Conservation (phyloP, 2,888 invertebrate species). For the Sipha maydis region DNA sequence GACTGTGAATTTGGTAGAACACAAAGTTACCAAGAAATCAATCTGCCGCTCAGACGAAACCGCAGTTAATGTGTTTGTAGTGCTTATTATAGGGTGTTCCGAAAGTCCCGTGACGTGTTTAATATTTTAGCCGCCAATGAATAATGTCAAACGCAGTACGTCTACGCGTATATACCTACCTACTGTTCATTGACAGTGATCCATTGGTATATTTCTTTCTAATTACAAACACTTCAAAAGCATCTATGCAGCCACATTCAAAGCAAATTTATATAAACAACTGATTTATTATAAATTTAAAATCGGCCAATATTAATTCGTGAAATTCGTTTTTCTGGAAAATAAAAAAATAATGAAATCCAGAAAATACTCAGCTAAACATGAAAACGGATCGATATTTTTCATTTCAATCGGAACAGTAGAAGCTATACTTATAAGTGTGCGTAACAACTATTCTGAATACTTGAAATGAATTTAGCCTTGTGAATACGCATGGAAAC, state of each 20-base stretch:
- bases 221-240: not conserved
- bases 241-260: not conserved
- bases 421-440: no score
- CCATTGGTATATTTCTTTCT: not conserved
- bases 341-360: not conserved
- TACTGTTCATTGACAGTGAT: not conserved
- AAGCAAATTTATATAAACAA: not conserved
- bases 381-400: not conserved
- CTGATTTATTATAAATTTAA: not conserved
- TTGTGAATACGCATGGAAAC: no score
- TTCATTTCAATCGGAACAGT: not conserved
- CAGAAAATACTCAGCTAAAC: not conserved
- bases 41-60: not conserved
- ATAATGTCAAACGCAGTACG: not conserved
- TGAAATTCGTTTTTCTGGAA: not conserved
- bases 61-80: not conserved
- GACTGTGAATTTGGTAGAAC: no score
- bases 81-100: not conserved
- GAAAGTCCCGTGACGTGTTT: not conserved
- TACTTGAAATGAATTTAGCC: no score
- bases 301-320: not conserved
- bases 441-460: no score
- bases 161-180: not conserved
- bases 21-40: no score
- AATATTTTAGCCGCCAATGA: not conserved